Conservation (phyloP, 2,797 vertebrate species). For the Antrozous pallidus region DNA sequence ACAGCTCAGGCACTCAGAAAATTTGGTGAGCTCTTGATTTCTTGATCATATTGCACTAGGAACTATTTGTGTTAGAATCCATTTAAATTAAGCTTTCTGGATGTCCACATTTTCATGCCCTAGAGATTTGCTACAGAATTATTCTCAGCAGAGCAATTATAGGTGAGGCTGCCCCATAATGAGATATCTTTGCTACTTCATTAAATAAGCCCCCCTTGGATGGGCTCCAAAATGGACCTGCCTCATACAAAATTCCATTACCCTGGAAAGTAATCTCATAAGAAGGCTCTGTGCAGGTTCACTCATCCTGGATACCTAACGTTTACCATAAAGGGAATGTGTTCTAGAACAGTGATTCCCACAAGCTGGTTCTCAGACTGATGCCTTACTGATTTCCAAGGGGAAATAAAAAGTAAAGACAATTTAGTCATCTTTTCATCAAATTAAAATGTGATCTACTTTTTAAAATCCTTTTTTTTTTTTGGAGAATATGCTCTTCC, state of each 20-base stretch:
- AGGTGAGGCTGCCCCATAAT: conserved; percentile 75
- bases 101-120: conserved; percentile 63
- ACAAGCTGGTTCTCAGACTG: conserved; percentile 55
- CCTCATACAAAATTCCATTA: conserved; percentile 74
- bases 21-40: conserved; percentile 39
- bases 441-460: conserved; percentile 45
- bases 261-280: conserved; percentile 68
- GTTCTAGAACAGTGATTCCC: conserved; percentile 70
- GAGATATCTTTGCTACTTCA: conserved; percentile 74
- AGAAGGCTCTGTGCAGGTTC: conserved; percentile 56
- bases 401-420: conserved; percentile 15
- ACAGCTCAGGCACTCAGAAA: neutral
- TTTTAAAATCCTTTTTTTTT: neutral
- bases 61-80: conserved; percentile 51
- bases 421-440: conserved; percentile 30
- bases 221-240: conserved; percentile 69
- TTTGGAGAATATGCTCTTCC: conserved; percentile 14
- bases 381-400: neutral
- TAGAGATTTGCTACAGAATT: conserved; percentile 66
- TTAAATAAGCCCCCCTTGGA: conserved; percentile 74
- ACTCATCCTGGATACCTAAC: conserved; percentile 55
- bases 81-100: conserved; percentile 70
- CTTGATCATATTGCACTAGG: conserved; percentile 31
- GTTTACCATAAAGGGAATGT: conserved; percentile 68
- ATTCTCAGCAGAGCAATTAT: conserved; percentile 76